A percentile compares a stretch with the other conserved stretches of the same genome.
Conservation (phyloP, 2,888 invertebrate species). For the Lampropteryx suffumata region DNA sequence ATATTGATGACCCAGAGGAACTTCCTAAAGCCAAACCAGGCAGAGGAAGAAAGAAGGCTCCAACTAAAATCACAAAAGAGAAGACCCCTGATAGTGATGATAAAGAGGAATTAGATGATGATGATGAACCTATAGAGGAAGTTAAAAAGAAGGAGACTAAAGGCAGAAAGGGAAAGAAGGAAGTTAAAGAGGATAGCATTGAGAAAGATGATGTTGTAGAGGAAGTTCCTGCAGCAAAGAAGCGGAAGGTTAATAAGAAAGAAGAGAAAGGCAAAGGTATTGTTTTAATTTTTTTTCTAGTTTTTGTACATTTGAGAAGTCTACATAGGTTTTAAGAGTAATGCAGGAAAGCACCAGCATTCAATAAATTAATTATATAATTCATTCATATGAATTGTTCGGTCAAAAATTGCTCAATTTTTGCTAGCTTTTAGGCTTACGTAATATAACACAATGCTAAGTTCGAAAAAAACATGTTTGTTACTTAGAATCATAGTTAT, state of each 20-base stretch:
- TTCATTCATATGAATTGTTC: too few species aligned
- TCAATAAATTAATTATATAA: too few species aligned
- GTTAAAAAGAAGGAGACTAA: constrained; percentile 66
- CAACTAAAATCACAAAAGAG: constrained; percentile 46
- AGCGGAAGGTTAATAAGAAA: constrained; percentile 57
- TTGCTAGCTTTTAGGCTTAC: too few species aligned
- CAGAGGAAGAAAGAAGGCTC: constrained; percentile 45
- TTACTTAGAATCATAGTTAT: too few species aligned
- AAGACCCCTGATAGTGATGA: constrained; percentile 46
- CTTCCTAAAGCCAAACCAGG: constrained; percentile 44
- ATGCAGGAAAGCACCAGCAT: too few species aligned
- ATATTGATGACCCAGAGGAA: constrained; percentile 54
- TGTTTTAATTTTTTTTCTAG: neutral
- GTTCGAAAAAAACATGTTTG: too few species aligned
- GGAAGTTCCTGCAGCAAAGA: constrained; percentile 52
- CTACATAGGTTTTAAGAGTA: too few species aligned
- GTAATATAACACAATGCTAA: too few species aligned
- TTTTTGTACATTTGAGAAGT: too few species aligned
- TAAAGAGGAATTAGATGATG: constrained; percentile 46
- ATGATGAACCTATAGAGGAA: constrained; percentile 50
- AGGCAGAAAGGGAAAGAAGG: constrained; percentile 63
- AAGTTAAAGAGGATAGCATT: constrained; percentile 55
- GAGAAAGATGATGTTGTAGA: constrained; percentile 51
- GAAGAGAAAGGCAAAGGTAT: constrained; percentile 62
- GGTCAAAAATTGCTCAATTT: too few species aligned